Conservation (phyloP, 2,113 vertebrate genomes). For the Heliornis fulica region DNA sequence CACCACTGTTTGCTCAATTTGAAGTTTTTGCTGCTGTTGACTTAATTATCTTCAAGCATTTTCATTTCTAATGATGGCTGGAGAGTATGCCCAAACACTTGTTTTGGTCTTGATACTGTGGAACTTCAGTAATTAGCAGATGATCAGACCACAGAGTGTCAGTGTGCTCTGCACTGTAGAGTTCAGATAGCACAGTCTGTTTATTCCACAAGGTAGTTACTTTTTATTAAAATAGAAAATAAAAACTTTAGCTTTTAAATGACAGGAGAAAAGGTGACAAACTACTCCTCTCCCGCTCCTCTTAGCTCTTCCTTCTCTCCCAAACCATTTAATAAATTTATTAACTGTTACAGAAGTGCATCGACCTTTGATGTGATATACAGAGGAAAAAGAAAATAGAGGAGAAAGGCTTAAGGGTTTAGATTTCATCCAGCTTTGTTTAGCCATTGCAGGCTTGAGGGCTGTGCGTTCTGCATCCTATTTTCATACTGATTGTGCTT, state of each 20-base stretch:
- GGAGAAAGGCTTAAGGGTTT: not conserved
- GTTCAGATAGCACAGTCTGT: not conserved
- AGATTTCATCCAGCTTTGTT: not conserved
- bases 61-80: not conserved
- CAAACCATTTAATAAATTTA: not conserved
- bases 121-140: not conserved
- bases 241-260: not conserved
- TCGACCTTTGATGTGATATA: not conserved
- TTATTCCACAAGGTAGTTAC: not conserved
- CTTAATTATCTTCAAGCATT: no score
- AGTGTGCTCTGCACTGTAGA: not conserved
- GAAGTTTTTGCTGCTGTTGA: not conserved
- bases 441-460: not conserved
- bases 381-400: not conserved
- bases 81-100: not conserved
- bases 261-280: accelerated
- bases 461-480: not conserved
- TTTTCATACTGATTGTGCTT: not conserved
- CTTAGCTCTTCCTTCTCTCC: not conserved
- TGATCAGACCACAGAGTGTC: not conserved
- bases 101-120: not conserved
- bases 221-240: not conserved
- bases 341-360: not conserved
- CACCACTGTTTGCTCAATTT: not conserved
- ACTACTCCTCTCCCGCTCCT: not conserved